Evolutionary conservation across 2,888 invertebrate genomes (phyloP).

Genomic region (Lutraria lutraria): DNA sequence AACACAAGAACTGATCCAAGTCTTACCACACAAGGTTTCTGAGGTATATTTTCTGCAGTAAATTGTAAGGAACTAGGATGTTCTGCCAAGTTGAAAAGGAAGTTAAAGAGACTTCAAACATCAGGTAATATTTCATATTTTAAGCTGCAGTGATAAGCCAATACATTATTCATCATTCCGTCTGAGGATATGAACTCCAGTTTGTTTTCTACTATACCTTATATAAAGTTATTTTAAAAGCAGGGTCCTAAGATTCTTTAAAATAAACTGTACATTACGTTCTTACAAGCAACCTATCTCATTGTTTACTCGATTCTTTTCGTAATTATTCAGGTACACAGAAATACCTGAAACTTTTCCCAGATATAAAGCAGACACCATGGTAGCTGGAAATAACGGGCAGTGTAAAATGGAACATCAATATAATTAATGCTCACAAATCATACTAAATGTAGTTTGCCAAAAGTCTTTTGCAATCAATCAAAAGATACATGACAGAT

Average conservation of each 20-base stretch:
- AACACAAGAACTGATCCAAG: conserved; percentile 26
- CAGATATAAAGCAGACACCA: neutral
- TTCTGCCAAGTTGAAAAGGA: conserved; percentile 16
- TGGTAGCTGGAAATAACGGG: neutral
- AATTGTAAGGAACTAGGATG: neutral
- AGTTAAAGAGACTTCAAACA: conserved; percentile 10
- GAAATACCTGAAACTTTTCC: neutral
- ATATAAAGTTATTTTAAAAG: no score
- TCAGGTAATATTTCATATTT: neutral
- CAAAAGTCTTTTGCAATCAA: conserved; percentile 15
- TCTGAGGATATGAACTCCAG: no score
- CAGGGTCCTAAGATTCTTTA: no score
- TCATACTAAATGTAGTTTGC: neutral
- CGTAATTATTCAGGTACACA: neutral
- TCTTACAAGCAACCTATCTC: neutral
- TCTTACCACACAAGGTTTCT: conserved; percentile 26
- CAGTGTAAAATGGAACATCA: neutral
- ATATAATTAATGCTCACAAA: neutral
- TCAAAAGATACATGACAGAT: neutral
- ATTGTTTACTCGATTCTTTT: neutral
- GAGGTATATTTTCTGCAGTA: neutral
- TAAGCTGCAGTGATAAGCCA: neutral
- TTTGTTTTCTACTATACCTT: no score
- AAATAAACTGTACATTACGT: no score
- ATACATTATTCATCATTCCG: no score